Conservation (phyloP, 2,113 vertebrate genomes). For the Myocastor coypus region DNA sequence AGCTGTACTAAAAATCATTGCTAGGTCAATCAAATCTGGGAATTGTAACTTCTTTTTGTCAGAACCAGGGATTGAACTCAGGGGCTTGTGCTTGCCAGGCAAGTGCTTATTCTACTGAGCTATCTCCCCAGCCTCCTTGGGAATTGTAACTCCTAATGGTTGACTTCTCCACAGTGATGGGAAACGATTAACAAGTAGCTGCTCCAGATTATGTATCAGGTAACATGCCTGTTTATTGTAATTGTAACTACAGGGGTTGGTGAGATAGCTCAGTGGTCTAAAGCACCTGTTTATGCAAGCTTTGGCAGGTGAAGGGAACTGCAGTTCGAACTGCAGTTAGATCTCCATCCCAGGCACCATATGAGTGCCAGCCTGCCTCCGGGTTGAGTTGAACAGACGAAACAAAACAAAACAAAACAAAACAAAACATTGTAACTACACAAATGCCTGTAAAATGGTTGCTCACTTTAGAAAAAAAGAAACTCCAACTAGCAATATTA, state of each 20-base stretch:
- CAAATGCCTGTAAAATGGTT: neutral
- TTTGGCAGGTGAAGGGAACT: no score
- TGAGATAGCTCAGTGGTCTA: no score
- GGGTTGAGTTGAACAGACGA: no score
- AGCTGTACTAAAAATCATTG: neutral
- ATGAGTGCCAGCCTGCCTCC: no score
- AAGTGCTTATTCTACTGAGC: no score
- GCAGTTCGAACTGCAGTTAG: no score
- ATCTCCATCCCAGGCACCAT: no score
- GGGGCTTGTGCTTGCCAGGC: no score
- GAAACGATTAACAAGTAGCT: neutral
- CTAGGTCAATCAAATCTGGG: neutral
- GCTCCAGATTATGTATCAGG: neutral
- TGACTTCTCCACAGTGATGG: neutral
- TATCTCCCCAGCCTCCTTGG: neutral
- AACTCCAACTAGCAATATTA: neutral
- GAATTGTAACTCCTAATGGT: neutral
- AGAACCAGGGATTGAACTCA: no score
- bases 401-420: no score
- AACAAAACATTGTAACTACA: neutral
- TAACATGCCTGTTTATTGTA: neutral
- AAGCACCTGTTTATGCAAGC: no score
- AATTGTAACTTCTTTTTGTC: neutral
- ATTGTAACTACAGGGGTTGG: neutral
- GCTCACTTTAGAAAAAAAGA: neutral